Evolutionary conservation across 37 sponge, comb jelly and placozoan genomes (phyloP).

Genomic region (Aplysina aerophoba): DNA sequence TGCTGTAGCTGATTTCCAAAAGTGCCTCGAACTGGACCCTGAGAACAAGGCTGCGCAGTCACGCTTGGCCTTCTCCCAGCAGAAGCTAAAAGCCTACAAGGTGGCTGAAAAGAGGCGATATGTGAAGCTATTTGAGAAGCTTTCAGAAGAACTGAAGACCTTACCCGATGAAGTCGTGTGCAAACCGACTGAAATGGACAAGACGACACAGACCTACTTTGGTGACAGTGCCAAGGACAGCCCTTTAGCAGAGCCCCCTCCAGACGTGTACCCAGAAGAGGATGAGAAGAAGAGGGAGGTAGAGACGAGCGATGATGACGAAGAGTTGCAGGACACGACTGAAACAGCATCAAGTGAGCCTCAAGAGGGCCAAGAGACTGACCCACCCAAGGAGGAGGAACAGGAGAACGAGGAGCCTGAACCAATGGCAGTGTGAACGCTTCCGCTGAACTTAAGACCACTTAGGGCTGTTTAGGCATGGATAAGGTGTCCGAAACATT

Average conservation of each 20-base stretch:
- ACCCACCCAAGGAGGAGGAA: too few species aligned
- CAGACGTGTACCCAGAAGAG: neutral
- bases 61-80: conserved; percentile 32
- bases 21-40: conserved; percentile 82
- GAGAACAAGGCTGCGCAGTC: conserved; percentile 80
- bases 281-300: conserved; percentile 2
- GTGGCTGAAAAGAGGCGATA: conserved; percentile 79
- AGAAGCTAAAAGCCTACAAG: conserved; percentile 48
- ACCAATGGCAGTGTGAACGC: too few species aligned
- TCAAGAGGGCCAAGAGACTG: too few species aligned
- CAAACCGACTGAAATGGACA: too few species aligned
- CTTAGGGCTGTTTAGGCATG: too few species aligned
- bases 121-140: conserved; percentile 83
- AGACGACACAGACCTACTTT: too few species aligned
- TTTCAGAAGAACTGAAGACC: conserved; percentile 35
- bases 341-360: neutral
- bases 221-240: too few species aligned
- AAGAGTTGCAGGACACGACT: neutral
- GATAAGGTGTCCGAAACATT: too few species aligned
- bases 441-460: too few species aligned
- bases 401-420: too few species aligned
- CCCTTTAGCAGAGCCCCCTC: too few species aligned
- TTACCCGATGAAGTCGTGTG: too few species aligned
- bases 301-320: conserved; percentile 11
- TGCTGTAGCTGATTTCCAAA: conserved; percentile 79